Percentiles rank a stretch among this genome's conserved stretches.
Conservation (phyloP, 2,888 invertebrate species). For the Apoda limacodes region DNA sequence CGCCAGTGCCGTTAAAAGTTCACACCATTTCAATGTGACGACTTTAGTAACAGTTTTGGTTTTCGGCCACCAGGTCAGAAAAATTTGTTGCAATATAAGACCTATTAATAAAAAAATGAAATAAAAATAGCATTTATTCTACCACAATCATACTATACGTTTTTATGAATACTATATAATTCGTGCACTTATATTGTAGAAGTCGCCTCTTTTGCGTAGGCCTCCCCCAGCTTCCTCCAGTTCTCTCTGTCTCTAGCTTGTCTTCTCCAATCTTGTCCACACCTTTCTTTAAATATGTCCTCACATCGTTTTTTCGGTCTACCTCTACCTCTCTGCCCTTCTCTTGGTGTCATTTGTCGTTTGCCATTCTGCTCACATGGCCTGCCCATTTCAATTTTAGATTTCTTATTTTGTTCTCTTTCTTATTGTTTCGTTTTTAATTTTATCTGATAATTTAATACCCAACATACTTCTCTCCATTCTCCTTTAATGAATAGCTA, state of each 20-base stretch:
- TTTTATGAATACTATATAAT: too few relatives aligned
- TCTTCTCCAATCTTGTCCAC: background rate
- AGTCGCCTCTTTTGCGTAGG: conserved; percentile 1
- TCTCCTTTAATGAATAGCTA: background rate
- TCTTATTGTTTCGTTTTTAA: background rate
- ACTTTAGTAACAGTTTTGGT: too few relatives aligned
- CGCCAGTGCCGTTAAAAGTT: too few relatives aligned
- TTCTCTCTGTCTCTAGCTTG: background rate
- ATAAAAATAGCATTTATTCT: too few relatives aligned
- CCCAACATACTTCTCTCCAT: background rate
- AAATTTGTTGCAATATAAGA: too few relatives aligned
- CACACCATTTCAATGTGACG: too few relatives aligned
- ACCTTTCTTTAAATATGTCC: background rate
- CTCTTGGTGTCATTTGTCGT: background rate
- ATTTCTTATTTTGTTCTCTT: conserved; percentile 1
- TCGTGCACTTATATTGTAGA: too few relatives aligned
- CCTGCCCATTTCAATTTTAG: conserved; percentile 1
- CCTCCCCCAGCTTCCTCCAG: conserved; percentile 1
- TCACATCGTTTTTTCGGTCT: conserved; percentile 1
- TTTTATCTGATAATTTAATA: background rate
- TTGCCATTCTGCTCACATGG: background rate
- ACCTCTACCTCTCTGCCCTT: conserved; percentile 1
- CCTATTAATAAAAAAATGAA: too few relatives aligned
- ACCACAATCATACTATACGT: too few relatives aligned
- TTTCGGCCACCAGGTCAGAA: too few relatives aligned